Conservation (phyloP, 1,140 invertebrate genomes). For the Ceratina japonica region DNA sequence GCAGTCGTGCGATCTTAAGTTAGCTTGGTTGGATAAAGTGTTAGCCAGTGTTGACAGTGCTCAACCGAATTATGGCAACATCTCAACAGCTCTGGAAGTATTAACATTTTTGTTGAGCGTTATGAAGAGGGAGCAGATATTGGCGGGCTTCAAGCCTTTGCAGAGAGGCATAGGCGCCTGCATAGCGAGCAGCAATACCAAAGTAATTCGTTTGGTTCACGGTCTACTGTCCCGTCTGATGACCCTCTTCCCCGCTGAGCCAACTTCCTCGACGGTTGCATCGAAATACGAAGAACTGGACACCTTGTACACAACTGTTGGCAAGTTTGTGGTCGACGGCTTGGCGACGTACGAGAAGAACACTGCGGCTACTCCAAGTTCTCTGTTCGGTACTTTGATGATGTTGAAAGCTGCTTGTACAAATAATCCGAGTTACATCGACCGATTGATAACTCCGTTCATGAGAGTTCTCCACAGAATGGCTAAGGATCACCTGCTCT, state of each 20-base stretch:
- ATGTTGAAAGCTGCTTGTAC: constrained; percentile 96
- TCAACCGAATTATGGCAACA: constrained; percentile 93
- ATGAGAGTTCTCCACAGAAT: constrained; percentile 95
- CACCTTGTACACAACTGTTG: constrained; percentile 92
- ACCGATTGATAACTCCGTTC: constrained; percentile 93
- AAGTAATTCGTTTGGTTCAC: constrained; percentile 94
- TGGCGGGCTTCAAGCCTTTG: constrained; percentile 90
- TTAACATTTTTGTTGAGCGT: constrained; percentile 92
- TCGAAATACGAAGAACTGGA: constrained; percentile 96
- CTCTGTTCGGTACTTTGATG: constrained; percentile 95
- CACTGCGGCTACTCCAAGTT: constrained; percentile 85
- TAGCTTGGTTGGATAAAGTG: constrained; percentile 95
- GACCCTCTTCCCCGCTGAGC: constrained; percentile 94
- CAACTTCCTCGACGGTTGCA: constrained; percentile 85
- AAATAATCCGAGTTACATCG: constrained; percentile 94
- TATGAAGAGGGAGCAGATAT: constrained; percentile 91
- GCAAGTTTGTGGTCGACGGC: constrained; percentile 94
- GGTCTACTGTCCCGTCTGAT: constrained; percentile 92
- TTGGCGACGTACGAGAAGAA: constrained; percentile 94
- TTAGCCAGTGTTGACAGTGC: constrained; percentile 85
- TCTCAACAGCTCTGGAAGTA: constrained; percentile 95
- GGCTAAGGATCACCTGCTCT: constrained; percentile 92
- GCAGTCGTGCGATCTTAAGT: constrained; percentile 92
- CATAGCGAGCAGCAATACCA: constrained; percentile 91
- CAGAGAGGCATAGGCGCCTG: constrained; percentile 90